A percentile compares a stretch with the other conserved stretches of the same genome.
These are phyloP conservation scores for Cebidichthys violaceus DNA, from an alignment of 2,113 vertebrate species.

Conservation along the genomic window DNA sequence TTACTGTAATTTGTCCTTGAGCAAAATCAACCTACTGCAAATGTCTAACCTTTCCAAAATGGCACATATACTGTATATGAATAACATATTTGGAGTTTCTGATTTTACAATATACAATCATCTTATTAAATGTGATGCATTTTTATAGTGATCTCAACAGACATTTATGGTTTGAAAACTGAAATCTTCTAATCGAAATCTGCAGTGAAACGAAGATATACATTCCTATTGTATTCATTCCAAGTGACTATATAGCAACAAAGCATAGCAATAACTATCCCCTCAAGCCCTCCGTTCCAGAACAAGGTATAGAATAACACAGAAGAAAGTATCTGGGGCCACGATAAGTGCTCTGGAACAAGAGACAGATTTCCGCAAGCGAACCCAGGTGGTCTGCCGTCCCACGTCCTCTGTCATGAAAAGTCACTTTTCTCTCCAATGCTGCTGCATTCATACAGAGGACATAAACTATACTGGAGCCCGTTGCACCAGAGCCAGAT, in stretches of 20 bases:
- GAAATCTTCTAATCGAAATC: background rate
- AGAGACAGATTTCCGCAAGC: slow-evolving; percentile 66
- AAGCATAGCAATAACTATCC: slow-evolving; percentile 17
- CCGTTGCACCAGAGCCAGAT: slow-evolving; percentile 32
- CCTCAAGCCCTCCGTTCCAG: slow-evolving; percentile 29
- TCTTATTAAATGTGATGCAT: background rate
- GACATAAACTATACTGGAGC: slow-evolving; percentile 41
- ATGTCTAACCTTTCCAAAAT: background rate
- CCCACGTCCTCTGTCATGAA: slow-evolving; percentile 41
- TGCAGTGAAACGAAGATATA: slow-evolving; percentile 25
- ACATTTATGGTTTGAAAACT: background rate
- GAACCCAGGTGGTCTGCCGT: slow-evolving; percentile 69
- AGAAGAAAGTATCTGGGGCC: slow-evolving; percentile 42
- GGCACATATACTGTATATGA: background rate
- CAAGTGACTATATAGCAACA: slow-evolving; percentile 41
- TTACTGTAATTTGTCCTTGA: background rate
- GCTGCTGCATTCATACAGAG: slow-evolving; percentile 33
- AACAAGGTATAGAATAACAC: slow-evolving; percentile 61
- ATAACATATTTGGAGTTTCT: background rate
- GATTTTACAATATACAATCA: background rate
- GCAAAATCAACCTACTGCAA: background rate
- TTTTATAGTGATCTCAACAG: background rate
- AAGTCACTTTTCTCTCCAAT: slow-evolving; percentile 56
- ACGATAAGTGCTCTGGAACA: slow-evolving; percentile 67
- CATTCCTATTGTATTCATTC: slow-evolving; percentile 40